Percentiles rank a stretch among this genome's conserved stretches.
Evolutionary conservation across 2,797 vertebrate genomes (phyloP).

Genomic region (Acanthurus lineatus): DNA sequence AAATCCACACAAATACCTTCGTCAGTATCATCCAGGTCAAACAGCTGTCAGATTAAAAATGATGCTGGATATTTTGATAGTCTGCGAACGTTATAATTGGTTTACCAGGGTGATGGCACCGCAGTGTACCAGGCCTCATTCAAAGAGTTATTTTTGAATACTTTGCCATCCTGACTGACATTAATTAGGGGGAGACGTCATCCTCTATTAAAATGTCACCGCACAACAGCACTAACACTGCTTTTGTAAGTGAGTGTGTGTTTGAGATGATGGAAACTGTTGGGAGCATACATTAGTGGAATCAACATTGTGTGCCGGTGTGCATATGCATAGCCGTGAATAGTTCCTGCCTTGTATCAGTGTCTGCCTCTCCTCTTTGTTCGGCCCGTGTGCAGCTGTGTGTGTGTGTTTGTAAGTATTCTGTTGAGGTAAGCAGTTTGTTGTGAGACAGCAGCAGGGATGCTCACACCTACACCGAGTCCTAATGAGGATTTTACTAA

Average conservation of each 20-base stretch:
- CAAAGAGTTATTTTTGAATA: constrained; percentile 57
- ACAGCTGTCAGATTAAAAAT: constrained; percentile 44
- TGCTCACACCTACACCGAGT: constrained; percentile 80
- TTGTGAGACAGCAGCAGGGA: constrained; percentile 73
- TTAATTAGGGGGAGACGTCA: constrained; percentile 59
- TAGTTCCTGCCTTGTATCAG: constrained; percentile 12
- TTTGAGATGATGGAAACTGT: constrained; percentile 4
- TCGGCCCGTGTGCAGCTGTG: constrained; percentile 51
- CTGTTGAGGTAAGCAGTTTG: constrained; percentile 79
- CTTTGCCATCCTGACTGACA: constrained; percentile 59
- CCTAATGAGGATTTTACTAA: constrained; percentile 84
- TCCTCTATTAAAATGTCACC: constrained; percentile 53
- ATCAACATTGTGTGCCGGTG: constrained; percentile 8
- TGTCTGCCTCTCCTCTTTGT: constrained; percentile 48
- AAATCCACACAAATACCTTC: constrained; percentile 11
- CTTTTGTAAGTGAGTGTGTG: constrained; percentile 25
- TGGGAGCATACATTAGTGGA: constrained; percentile 21
- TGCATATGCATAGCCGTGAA: constrained; percentile 1
- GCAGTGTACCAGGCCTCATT: constrained; percentile 25
- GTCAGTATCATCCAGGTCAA: constrained; percentile 17
- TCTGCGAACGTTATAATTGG: constrained; percentile 39
- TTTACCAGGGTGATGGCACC: constrained; percentile 22
- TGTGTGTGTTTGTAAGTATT: constrained; percentile 56
- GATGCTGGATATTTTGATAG: constrained; percentile 36
- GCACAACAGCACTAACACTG: constrained; percentile 19